Evolutionary conservation across 2,797 vertebrate genomes (phyloP).

Genomic region (Manis crassicaudata): DNA sequence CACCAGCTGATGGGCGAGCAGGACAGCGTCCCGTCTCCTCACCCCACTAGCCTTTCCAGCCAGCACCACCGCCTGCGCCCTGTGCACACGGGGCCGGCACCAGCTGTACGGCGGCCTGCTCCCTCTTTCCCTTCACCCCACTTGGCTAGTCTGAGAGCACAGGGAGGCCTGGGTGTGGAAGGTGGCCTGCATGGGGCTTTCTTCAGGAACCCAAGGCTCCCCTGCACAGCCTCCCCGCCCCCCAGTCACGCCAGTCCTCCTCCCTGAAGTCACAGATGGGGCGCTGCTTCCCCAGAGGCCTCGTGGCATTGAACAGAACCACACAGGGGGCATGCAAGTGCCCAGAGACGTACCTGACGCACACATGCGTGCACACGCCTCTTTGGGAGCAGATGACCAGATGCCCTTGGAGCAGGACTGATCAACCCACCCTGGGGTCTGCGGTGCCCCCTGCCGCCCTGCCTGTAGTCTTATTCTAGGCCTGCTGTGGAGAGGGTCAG

Average conservation of each 20-base stretch:
- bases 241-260: too few species aligned
- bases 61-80: too few species aligned
- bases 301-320: rapidly evolving
- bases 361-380: neutral
- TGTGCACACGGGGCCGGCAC: too few species aligned
- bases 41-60: neutral
- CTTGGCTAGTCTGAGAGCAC: rapidly evolving
- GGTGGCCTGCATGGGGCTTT: neutral
- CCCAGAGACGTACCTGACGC: neutral
- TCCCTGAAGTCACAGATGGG: neutral
- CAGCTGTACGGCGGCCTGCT: neutral
- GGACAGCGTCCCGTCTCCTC: too few species aligned
- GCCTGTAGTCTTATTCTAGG: neutral
- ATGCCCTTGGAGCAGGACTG: neutral
- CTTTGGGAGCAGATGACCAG: too few species aligned
- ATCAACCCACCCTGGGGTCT: neutral
- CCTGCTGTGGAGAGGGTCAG: neutral
- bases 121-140: neutral
- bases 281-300: rapidly evolving
- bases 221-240: too few species aligned
- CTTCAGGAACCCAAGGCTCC: too few species aligned
- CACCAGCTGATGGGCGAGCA: too few species aligned
- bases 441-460: too few species aligned
- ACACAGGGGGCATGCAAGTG: rapidly evolving
- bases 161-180: neutral